Evolutionary conservation across 2,888 invertebrate genomes (phyloP).

Genomic region (Troilus luridus): DNA sequence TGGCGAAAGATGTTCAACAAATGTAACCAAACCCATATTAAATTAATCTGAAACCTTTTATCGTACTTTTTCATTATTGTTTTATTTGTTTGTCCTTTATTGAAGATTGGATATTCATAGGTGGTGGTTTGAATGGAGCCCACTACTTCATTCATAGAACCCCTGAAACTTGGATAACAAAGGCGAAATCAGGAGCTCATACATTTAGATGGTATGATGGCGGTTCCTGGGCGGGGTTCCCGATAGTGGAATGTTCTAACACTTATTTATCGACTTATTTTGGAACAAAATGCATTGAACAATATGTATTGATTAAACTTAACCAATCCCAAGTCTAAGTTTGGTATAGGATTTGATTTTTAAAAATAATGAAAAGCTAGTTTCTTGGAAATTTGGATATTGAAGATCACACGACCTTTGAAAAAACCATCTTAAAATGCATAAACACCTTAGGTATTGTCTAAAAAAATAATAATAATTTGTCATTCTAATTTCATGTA

Average conservation of each 20-base stretch:
- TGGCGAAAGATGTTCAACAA: too few species aligned
- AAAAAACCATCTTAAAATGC: too few species aligned
- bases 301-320: not conserved
- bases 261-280: not conserved
- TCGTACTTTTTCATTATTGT: not conserved
- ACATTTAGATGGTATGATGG: constrained; percentile 1
- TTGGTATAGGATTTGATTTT: not conserved
- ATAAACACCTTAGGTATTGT: too few species aligned
- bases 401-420: too few species aligned
- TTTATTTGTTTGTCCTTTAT: not conserved
- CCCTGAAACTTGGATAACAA: constrained; percentile 18
- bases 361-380: too few species aligned
- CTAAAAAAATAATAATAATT: too few species aligned
- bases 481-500: too few species aligned
- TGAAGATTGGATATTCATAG: not conserved
- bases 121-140: not conserved
- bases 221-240: not conserved
- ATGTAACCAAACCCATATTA: too few species aligned
- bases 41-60: not conserved
- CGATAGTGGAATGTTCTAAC: not conserved
- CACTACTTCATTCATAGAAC: constrained; percentile 26
- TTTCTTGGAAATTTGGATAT: too few species aligned
- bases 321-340: not conserved
- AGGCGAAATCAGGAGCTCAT: constrained; percentile 20
- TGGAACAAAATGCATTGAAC: not conserved